Conservation (phyloP, 1,140 invertebrate species). For the Bombyx mori region ASM3026992v2 NC_085114.1:15635001-15635500, state of each 20-base stretch:
- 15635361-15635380: constrained; percentile 41
- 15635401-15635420: constrained; percentile 28
- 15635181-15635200: constrained; percentile 75
- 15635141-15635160: not conserved
- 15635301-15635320: constrained; percentile 89
- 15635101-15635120: no score
- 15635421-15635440: no score
- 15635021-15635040: no score
- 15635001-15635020: no score
- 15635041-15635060: no score
- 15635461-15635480: no score
- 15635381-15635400: constrained; percentile 23
- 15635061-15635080: no score
- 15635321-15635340: constrained; percentile 90
- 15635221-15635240: constrained; percentile 83
- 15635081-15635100: no score
- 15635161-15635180: no score
- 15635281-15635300: constrained; percentile 95
- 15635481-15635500: no score
- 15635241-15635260: constrained; percentile 94
- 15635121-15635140: no score
- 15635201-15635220: constrained; percentile 94
- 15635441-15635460: no score
- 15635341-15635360: constrained; percentile 92
- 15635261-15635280: constrained; percentile 93